Evolutionary conservation across 1,140 invertebrate genomes (phyloP), one percentile per base, ranked within the genome.

Genomic region (Whitmania pigra): DNA sequence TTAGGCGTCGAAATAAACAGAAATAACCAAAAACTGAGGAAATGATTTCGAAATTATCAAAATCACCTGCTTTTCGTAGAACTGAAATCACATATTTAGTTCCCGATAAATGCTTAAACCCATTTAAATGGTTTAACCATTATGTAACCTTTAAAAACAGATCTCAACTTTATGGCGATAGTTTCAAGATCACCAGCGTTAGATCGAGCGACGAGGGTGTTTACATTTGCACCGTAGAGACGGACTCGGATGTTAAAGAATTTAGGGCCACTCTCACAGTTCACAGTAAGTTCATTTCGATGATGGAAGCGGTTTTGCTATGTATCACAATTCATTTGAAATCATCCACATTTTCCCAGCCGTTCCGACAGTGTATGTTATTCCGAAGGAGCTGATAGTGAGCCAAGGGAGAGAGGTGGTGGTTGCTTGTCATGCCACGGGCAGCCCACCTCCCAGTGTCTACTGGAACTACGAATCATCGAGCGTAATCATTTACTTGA

Each of bases 371-470:
- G 93, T 94, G 78, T 85, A 87, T 0, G 86, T 88, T 71, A 87
- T 86, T 71, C 92, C 92, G 0, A 86, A 86, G 73, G 89, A 93
- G 78, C 87, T 89, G 78, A 86, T 87, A 70, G 88, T 90, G 0
- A 88, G 86, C 4, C 78, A 88, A 20, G 90, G 90, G 11, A 53
- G 63, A 7, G 55, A 66, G 25, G 71, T 67, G 49, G 49, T 31
- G 1, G 53, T 74, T 63, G 53, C 63, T 60, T 94, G 92, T 80
- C 25, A 29, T 22, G 67, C 36, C 36, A 40, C 67, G 1, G 67
- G 67, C 36, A 43, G 40, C 25, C 67, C 67, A 22, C n/a, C 67
- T 22, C 67, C 67, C 7, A 22, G 3, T 9, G 20, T 43, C 67
- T 31, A 27, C 25, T 68, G 67, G 67, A 49, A 49, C 43, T 49